Evolutionary conservation across 2,888 invertebrate species (phyloP).

Genomic region (Eledone cirrhosa): DNA sequence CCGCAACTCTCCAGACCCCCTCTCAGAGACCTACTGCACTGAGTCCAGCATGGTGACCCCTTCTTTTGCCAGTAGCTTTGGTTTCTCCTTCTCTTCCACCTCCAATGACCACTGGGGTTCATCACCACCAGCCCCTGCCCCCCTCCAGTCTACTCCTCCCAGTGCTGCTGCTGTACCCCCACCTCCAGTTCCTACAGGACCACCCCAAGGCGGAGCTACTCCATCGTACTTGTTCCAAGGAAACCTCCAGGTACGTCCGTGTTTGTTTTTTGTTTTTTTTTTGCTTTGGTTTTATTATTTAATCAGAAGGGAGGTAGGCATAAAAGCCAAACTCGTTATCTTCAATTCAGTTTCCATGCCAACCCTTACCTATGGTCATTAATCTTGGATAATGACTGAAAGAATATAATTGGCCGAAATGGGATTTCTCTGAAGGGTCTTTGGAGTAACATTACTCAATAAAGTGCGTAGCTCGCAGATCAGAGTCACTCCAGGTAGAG

Average conservation of each 20-base stretch:
- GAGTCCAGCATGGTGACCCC: conserved; percentile 26
- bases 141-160: conserved; percentile 39
- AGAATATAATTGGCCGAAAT: too few species aligned
- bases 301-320: too few species aligned
- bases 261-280: neutral
- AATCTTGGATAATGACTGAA: too few species aligned
- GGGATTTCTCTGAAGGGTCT: too few species aligned
- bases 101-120: conserved; percentile 24
- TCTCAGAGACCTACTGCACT: conserved; percentile 37
- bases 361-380: too few species aligned
- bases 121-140: conserved; percentile 31
- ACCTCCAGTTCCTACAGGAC: conserved; percentile 33
- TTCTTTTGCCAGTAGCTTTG: conserved; percentile 15
- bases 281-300: neutral
- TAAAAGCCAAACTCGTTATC: too few species aligned
- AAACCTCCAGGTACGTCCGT: conserved; percentile 40
- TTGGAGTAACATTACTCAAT: too few species aligned
- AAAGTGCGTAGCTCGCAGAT: too few species aligned
- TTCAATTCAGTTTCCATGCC: too few species aligned
- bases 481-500: too few species aligned
- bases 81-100: conserved; percentile 14
- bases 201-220: conserved; percentile 30
- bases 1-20: conserved; percentile 59
- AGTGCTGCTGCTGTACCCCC: conserved; percentile 31
- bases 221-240: conserved; percentile 40